phyloP scores from a whole-genome alignment of 2,888 invertebrate genomes.

The Dicranocentrus wangi region DNA sequence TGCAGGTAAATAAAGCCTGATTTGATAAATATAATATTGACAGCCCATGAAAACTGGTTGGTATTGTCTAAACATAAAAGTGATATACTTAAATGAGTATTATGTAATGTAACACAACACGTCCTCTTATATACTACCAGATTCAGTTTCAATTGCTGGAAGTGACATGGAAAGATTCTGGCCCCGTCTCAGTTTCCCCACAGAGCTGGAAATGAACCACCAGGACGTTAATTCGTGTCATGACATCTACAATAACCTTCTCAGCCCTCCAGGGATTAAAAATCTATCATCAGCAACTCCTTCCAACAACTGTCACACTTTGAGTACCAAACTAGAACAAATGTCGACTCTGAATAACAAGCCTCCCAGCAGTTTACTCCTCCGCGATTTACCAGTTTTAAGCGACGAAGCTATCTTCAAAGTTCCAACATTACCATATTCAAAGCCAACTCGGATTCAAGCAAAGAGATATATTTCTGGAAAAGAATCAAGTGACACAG shows the following conservation, averaged over 20 bases:
- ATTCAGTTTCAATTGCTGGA: conserved; percentile 70
- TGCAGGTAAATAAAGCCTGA: conserved; percentile 78
- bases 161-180: conserved; percentile 72
- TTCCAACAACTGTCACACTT: conserved; percentile 32
- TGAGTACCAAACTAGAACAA: conserved; percentile 59
- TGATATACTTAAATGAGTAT: too few species aligned
- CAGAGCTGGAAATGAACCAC: conserved; percentile 61
- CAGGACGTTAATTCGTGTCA: conserved; percentile 67
- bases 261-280: conserved; percentile 26
- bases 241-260: conserved; percentile 68
- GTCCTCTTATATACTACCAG: conserved; percentile 50
- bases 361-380: conserved; percentile 54
- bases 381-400: conserved; percentile 67
- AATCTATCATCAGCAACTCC: neutral
- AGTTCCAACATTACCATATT: conserved; percentile 56
- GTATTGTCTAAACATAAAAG: too few species aligned
- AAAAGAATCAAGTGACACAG: conserved; percentile 70
- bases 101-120: too few species aligned
- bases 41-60: too few species aligned
- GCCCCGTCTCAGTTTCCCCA: conserved; percentile 70
- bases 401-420: conserved; percentile 72
- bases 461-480: conserved; percentile 50
- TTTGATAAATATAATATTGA: conserved; percentile 17
- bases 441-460: conserved; percentile 25
- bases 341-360: conserved; percentile 59